Base-by-base conservation (phyloP, 2,888 invertebrate genomes). In the Tipula lateralis region DNA sequence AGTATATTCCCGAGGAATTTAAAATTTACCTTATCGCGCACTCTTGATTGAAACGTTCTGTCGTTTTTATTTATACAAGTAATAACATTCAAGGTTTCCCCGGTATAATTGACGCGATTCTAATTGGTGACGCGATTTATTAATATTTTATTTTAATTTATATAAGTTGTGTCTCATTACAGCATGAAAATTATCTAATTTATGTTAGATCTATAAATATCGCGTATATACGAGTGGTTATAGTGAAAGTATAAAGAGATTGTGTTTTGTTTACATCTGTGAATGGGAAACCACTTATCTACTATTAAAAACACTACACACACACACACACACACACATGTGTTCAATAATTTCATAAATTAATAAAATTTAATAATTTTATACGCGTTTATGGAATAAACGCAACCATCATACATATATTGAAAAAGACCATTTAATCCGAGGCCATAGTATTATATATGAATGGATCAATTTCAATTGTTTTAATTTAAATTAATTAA, bases 401-500 rank as follows among this genome's bases (percentile, higher is more conserved):
- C 24, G 24, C 19, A 66, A 66, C 19, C 24, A 66, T 66, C 19
- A 24, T 66, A n/a, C n/a, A n/a, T n/a, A n/a, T n/a, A 66, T 24
- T 24, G 66, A 24, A 66, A 66, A 66, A 24, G 24, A 66, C 66
- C 66, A 66, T 66, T 66, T 66, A 24, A 66, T 7, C 66, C 66
- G 66, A 66, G 66, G 66, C 66, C 66, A 66, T 9, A 24, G 24
- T 24, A 66, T n/a, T n/a, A n/a, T n/a, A n/a, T 66, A 66, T 66
- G 66, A 66, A 66, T 66, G 66, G 66, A 66, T 66, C 66, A 66
- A 66, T 66, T 66, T 66, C 66, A 66, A 66, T 66, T 66, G 66
- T 66, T 66, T 66, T 66, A 66, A 66, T 66, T 66, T 66, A 66
- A 66, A 66, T 66, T 6, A 66, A 66, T 66, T 66, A 66, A 9